A percentile compares a stretch with the other conserved stretches of the same genome.
phyloP scores from a whole-genome alignment of 1,140 invertebrate genomes.

The Drosophila pallidifrons region DNA sequence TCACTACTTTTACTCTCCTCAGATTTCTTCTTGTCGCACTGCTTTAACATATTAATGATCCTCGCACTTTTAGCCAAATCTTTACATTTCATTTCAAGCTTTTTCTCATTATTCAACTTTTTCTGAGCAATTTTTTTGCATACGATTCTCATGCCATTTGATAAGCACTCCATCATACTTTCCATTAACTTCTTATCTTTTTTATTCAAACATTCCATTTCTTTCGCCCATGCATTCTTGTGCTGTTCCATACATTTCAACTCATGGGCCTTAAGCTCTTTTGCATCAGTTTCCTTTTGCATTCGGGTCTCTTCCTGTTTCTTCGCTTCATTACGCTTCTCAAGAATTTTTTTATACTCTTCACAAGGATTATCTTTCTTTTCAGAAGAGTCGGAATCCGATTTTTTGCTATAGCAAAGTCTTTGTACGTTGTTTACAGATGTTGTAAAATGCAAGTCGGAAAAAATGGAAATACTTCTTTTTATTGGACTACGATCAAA shows the following conservation, averaged over 20 bases:
- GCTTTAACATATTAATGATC: not conserved
- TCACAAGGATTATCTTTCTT: slow-evolving; percentile 16
- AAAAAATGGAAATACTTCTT: not conserved
- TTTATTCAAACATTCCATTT: slow-evolving; percentile 9
- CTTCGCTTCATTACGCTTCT: not conserved
- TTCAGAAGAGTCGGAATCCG: not conserved
- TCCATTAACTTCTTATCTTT: not conserved
- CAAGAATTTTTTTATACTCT: not conserved
- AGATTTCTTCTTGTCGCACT: slow-evolving; percentile 12
- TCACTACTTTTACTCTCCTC: not conserved
- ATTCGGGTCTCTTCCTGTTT: not conserved
- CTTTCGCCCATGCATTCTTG: slow-evolving; percentile 9
- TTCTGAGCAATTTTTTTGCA: slow-evolving; percentile 30
- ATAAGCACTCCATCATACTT: slow-evolving; percentile 28
- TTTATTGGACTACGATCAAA: slow-evolving; percentile 3
- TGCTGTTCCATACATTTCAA: slow-evolving; percentile 30
- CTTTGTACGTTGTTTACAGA: not conserved
- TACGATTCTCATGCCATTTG: slow-evolving; percentile 19
- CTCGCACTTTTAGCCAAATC: slow-evolving; percentile 9
- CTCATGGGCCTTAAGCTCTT: not conserved
- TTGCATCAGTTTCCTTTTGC: slow-evolving; percentile 3
- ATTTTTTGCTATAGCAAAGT: slow-evolving; percentile 1
- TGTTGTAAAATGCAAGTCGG: slow-evolving; percentile 5
- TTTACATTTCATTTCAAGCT: not conserved
- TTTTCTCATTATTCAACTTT: slow-evolving; percentile 1